These are phyloP conservation scores for Melanaphis sacchari DNA, from an alignment of 1,140 invertebrate species.

Conservation along the genomic window DNA sequence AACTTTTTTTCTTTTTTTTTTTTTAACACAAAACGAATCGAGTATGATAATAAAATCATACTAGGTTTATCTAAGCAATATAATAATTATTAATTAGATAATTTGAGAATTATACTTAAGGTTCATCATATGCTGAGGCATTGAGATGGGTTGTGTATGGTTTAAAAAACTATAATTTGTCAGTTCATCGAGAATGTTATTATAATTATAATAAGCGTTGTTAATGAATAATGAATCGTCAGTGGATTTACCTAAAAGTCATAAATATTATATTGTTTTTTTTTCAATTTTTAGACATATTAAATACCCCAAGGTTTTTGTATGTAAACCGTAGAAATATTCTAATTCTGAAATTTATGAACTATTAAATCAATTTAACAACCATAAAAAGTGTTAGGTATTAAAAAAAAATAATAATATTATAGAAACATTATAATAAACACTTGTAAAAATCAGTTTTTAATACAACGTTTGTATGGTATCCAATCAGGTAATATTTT, in stretches of 20 bases:
- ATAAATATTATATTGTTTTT: not conserved
- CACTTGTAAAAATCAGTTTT: not conserved
- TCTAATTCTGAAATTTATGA: not conserved
- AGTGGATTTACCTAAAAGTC: not conserved
- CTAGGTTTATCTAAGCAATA: not conserved
- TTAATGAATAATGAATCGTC: not conserved
- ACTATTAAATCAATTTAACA: not conserved
- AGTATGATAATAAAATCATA: not conserved
- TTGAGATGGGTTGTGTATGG: not conserved
- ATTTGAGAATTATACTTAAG: not conserved
- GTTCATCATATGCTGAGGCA: too few species aligned
- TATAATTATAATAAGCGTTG: not conserved
- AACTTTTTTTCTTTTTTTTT: not conserved
- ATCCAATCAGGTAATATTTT: not conserved
- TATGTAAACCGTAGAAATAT: not conserved
- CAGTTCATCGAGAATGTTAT: not conserved
- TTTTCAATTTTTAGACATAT: not conserved
- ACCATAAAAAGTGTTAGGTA: not conserved
- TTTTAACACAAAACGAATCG: not conserved
- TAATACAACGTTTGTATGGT: not conserved
- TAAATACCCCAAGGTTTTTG: not conserved
- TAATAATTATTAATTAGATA: not conserved
- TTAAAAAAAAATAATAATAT: not conserved
- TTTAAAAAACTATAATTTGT: not conserved
- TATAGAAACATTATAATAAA: not conserved